These are phyloP conservation scores for Hydrozoanthus tunicans DNA, from an alignment of 64 coral and sea anemone genomes.

Conservation along the genomic window DNA sequence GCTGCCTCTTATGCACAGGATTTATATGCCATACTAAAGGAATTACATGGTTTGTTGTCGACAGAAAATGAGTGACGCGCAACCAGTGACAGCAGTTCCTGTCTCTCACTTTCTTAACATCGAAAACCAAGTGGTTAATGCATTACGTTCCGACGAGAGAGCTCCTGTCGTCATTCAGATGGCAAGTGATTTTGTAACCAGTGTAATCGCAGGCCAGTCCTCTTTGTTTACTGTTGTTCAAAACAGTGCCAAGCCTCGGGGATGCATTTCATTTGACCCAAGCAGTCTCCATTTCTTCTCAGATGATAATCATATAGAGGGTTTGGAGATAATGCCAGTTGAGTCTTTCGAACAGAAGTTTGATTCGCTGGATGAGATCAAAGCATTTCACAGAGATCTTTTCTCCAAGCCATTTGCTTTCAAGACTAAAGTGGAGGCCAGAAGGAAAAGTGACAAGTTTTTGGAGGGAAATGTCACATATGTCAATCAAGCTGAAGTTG, in stretches of 20 bases:
- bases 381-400: constrained; percentile 25
- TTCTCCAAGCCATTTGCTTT: constrained; percentile 52
- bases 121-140: neutral
- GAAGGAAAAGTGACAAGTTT: constrained; percentile 42
- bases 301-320: constrained; percentile 4
- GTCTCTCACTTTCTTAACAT: neutral
- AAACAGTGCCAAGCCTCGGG: constrained; percentile 13
- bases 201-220: constrained; percentile 12
- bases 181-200: constrained; percentile 26
- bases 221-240: constrained; percentile 26
- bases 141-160: neutral
- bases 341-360: constrained; percentile 40
- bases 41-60: neutral
- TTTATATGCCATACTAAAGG: too few relatives aligned
- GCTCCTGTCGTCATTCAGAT: neutral
- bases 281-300: constrained; percentile 21
- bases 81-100: neutral
- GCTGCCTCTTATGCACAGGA: neutral
- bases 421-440: constrained; percentile 17
- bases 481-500: constrained; percentile 11
- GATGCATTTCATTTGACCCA: constrained; percentile 24
- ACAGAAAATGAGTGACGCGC: constrained; percentile 19
- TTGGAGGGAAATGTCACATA: constrained; percentile 45
- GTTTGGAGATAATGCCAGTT: constrained; percentile 10
- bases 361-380: constrained; percentile 19